These are phyloP conservation scores for Protomyctophum bolini DNA, from an alignment of 2,113 vertebrate species.

Conservation along the genomic window DNA sequence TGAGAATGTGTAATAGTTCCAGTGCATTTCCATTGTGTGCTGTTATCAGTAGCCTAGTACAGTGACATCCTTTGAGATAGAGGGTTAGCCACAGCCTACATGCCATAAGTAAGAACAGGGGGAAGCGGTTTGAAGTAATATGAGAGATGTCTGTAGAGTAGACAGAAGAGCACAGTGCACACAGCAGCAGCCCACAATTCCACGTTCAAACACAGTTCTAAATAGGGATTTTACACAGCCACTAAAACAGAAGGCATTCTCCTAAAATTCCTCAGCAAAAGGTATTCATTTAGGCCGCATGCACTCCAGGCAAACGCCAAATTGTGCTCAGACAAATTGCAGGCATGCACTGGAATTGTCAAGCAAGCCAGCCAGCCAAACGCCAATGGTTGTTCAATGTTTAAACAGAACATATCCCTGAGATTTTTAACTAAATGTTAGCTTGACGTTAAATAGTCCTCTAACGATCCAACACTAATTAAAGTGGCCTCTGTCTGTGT, in stretches of 20 bases:
- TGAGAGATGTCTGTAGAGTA: no score
- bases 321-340: constrained; percentile 23
- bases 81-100: no score
- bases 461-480: no score
- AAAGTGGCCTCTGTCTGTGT: no score
- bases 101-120: no score
- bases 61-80: not conserved
- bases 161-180: constrained; percentile 29
- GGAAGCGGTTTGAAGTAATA: no score
- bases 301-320: constrained; percentile 40
- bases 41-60: constrained; percentile 33
- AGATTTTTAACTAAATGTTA: not conserved
- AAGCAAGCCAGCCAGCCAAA: not conserved
- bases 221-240: constrained; percentile 20
- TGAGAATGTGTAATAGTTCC: constrained; percentile 33
- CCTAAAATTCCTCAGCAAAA: constrained; percentile 31
- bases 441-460: no score
- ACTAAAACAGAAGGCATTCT: constrained; percentile 19
- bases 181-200: constrained; percentile 33
- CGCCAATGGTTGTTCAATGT: not conserved
- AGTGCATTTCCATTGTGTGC: constrained; percentile 9
- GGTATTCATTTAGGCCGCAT: constrained; percentile 15
- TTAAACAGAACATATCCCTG: constrained; percentile 5
- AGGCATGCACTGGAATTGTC: constrained; percentile 2
- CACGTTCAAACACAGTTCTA: constrained; percentile 19